Percentiles rank a stretch among this genome's conserved stretches.
phyloP scores from a whole-genome alignment of 2,888 invertebrate genomes.

The Mechanitis messenoides region DNA sequence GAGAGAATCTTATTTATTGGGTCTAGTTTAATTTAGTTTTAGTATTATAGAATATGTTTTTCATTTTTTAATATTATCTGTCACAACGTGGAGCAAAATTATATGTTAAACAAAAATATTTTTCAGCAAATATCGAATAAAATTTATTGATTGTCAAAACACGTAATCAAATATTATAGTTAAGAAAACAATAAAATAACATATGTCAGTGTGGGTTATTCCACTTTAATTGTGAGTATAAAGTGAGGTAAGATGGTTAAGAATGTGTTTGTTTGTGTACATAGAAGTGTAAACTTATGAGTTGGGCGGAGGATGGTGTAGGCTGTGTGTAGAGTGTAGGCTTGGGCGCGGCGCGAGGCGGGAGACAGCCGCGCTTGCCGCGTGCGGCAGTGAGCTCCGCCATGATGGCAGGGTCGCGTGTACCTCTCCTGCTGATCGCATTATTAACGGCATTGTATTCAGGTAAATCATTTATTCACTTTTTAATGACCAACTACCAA shows the following conservation, averaged over 20 bases:
- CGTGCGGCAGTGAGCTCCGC: conserved; percentile 66
- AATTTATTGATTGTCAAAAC: no score
- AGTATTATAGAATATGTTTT: no score
- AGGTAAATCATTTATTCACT: conserved; percentile 45
- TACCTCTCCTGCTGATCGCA: conserved; percentile 50
- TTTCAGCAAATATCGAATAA: no score
- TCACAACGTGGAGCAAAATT: no score
- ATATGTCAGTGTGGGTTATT: no score
- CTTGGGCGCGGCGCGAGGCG: conserved; percentile 30
- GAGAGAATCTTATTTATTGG: no score
- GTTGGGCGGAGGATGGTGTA: conserved; percentile 30
- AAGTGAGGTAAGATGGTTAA: background rate
- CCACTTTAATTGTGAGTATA: background rate
- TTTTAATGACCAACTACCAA: no score
- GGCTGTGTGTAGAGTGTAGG: conserved; percentile 32
- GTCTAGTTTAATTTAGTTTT: no score
- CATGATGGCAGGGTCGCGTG: conserved; percentile 71
- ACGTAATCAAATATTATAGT: no score
- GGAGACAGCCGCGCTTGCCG: conserved; percentile 31
- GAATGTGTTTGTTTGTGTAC: conserved; percentile 4
- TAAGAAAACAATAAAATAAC: no score
- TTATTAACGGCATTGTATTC: conserved; percentile 65
- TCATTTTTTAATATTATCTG: no score
- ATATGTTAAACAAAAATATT: no score
- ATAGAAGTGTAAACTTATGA: conserved; percentile 16